Evolutionary conservation across 2,888 invertebrate species (phyloP), one percentile per base, ranked within the genome.

Genomic region (Stegophylla sp.): DNA sequence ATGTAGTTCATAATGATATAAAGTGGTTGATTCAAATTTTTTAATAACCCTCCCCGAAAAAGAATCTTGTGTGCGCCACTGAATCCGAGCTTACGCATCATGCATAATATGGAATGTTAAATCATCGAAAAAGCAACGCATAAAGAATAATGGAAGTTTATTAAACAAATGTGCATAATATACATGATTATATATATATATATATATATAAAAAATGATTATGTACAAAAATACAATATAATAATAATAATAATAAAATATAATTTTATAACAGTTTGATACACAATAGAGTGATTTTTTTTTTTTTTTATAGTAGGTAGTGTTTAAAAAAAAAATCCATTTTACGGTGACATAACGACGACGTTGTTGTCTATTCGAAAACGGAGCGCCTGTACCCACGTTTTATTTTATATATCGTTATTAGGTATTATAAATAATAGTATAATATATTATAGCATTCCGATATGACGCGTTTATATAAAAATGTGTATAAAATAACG

Each of bases 181-280:
- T 63, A 63, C 73, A 74, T 59, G 59, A 17, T 26, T 34, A 34
- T 34, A 34, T 34, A 5, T 34, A 34, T 34, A 74, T 48, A 67
- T 17, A 15, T 23, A 43, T 43, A 43, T 15, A 26, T 26, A 26
- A n/a, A 74, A 41, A 61, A 74, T 9, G 28, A 61, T 48, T 74
- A 74, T 74, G n/a, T 74, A 74, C 73, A 74, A 74, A 61, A 45
- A 28, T 43, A 59, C 26, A 59, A 59, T 26, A 59, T 5, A 56
- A 20, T 56, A 56, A 56, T 56, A 56, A 56, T 56, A 56, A 56
- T 56, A 23, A 66, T 26, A 51, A 20, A 48, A 48, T 48, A 48
- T 26, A n/a, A 48, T 34, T n/a, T 10, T 26, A 59, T 59, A 73
- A 74, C 28, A 74, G 73, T 61, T 63, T 28, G 73, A 63, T 74